A percentile compares a stretch with the other conserved stretches of the same genome.
phyloP scores from a whole-genome alignment of 2,113 vertebrate species.

The Fulica atra region DNA sequence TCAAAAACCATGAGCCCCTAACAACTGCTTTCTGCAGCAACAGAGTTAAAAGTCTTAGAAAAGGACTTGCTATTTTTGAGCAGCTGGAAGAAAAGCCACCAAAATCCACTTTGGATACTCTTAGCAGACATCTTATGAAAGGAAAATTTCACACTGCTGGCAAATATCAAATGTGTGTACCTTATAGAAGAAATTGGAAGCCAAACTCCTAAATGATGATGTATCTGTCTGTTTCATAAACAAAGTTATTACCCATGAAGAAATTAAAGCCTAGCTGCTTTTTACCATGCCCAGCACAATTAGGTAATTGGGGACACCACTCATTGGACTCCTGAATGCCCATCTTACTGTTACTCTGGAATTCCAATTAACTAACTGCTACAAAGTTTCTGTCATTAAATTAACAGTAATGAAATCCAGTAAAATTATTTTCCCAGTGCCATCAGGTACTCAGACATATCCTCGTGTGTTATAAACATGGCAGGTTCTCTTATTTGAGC shows the following conservation, averaged over 20 bases:
- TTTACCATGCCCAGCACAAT: conserved; percentile 14
- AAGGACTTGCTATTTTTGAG: not conserved
- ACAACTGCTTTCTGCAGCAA: not conserved
- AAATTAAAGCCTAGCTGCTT: conserved; percentile 34
- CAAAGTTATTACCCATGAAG: conserved; percentile 13
- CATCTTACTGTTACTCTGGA: not conserved
- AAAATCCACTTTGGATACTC: not conserved
- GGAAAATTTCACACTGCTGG: not conserved
- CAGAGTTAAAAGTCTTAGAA: not conserved
- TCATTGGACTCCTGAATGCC: not conserved
- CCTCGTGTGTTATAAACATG: not conserved
- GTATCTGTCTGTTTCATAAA: conserved; percentile 14
- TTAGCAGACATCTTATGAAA: not conserved
- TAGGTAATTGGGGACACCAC: conserved; percentile 20
- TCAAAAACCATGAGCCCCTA: not conserved
- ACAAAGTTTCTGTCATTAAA: conserved; percentile 37
- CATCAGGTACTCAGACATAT: not conserved
- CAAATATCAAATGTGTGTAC: not conserved
- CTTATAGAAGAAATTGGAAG: not conserved
- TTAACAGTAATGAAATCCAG: not conserved
- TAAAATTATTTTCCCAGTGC: not conserved
- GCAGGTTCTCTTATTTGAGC: not conserved
- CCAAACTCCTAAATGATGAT: not conserved
- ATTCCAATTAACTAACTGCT: conserved; percentile 21
- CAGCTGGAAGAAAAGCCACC: not conserved